A percentile compares a stretch with the other conserved stretches of the same genome.
These are phyloP conservation scores for Schrankia costaestrigalis DNA, from an alignment of 2,888 invertebrate species.

Conservation along the genomic window DNA sequence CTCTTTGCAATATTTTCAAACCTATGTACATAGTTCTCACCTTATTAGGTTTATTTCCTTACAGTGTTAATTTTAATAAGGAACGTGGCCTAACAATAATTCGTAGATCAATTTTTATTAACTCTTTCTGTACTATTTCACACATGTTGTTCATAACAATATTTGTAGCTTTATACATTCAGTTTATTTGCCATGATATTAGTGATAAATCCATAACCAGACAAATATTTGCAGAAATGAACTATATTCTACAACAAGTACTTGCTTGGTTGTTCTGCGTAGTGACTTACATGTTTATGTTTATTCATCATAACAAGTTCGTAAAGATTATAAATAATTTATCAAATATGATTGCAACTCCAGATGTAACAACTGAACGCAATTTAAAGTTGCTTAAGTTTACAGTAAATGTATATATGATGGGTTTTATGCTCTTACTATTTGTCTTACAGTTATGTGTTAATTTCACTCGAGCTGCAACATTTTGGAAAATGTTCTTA, in stretches of 20 bases:
- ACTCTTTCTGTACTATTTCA: conserved; percentile 44
- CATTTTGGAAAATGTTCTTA: too few relatives aligned
- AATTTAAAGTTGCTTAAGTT: too few relatives aligned
- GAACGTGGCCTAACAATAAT: conserved; percentile 36
- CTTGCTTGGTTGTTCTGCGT: too few relatives aligned
- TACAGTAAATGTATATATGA: too few relatives aligned
- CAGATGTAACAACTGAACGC: too few relatives aligned
- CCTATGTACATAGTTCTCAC: conserved; percentile 36
- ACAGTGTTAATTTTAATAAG: conserved; percentile 36
- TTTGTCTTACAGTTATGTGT: too few relatives aligned
- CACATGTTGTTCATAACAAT: conserved; percentile 36
- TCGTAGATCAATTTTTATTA: conserved; percentile 53
- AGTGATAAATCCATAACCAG: conserved; percentile 43
- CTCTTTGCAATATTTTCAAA: conserved; percentile 21
- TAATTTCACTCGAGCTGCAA: too few relatives aligned
- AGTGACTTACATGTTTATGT: too few relatives aligned
- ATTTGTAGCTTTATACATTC: conserved; percentile 48
- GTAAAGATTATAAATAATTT: too few relatives aligned
- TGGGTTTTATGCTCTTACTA: too few relatives aligned
- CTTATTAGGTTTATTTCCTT: conserved; percentile 47
- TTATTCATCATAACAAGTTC: too few relatives aligned
- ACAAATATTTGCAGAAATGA: conserved; percentile 51
- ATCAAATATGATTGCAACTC: too few relatives aligned
- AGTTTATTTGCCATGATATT: conserved; percentile 34
- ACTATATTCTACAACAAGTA: conserved; percentile 55